Conservation (phyloP, 1,140 invertebrate species). For the Pentalonia nigronervosa region DNA sequence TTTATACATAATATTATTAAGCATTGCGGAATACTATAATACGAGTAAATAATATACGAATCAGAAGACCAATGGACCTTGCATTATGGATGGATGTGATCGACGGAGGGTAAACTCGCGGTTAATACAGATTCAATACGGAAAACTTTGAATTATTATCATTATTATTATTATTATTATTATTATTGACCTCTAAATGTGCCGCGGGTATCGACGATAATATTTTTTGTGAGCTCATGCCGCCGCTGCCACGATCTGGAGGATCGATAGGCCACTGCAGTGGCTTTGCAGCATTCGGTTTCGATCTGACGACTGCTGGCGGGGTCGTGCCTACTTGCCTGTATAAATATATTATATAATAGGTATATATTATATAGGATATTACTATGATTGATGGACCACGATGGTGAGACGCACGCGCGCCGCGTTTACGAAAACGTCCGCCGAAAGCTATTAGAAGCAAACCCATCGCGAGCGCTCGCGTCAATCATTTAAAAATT, state of each 20-base stretch:
- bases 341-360: not conserved
- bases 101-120: not conserved
- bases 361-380: not conserved
- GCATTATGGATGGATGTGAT: not conserved
- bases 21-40: not conserved
- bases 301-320: not conserved
- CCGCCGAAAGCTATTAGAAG: constrained; percentile 44
- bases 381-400: constrained; percentile 23
- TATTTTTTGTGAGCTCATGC: not conserved
- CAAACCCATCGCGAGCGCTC: not conserved
- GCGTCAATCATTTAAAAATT: not conserved
- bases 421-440: not conserved
- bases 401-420: not conserved
- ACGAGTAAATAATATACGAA: not conserved
- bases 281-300: not conserved
- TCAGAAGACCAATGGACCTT: not conserved
- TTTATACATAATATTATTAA: not conserved
- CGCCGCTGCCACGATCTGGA: not conserved
- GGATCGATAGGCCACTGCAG: not conserved
- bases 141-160: not conserved
- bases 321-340: not conserved
- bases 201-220: not conserved
- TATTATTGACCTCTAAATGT: not conserved
- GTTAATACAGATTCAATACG: not conserved
- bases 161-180: not conserved